A percentile compares a stretch with the other conserved stretches of the same genome.
Evolutionary conservation across 2,888 invertebrate genomes (phyloP).

Genomic region (Aporophyla nigra): DNA sequence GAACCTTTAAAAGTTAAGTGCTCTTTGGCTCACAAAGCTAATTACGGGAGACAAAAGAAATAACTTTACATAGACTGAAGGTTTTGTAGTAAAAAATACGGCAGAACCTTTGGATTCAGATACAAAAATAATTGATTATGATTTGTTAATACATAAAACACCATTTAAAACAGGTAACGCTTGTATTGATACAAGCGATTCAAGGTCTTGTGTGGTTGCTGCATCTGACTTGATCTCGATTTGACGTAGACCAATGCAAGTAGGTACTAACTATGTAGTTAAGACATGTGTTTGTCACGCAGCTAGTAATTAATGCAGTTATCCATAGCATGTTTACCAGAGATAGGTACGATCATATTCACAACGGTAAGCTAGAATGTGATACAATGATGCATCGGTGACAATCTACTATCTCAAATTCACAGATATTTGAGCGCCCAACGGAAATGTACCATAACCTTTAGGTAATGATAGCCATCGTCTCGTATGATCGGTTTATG

Average conservation of each 20-base stretch:
- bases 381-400: slow-evolving; percentile 37
- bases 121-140: slow-evolving; percentile 18
- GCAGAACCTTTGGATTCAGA: slow-evolving; percentile 7
- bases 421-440: slow-evolving; percentile 42
- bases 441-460: slow-evolving; percentile 39
- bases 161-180: slow-evolving; percentile 32
- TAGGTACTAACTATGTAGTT: slow-evolving; percentile 19
- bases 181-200: slow-evolving; percentile 40
- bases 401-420: slow-evolving; percentile 19
- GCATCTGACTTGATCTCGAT: slow-evolving; percentile 48
- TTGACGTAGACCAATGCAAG: slow-evolving; percentile 4
- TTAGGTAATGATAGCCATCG: slow-evolving; percentile 20
- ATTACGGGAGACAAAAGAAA: slow-evolving; percentile 29
- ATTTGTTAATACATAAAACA: slow-evolving; percentile 39
- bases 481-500: slow-evolving; percentile 27
- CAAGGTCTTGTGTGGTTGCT: slow-evolving; percentile 71
- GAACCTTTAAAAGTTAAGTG: slow-evolving; percentile 25
- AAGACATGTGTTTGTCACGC: slow-evolving; percentile 29
- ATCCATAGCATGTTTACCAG: slow-evolving; percentile 34
- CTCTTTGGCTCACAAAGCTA: slow-evolving; percentile 19
- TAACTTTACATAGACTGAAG: slow-evolving; percentile 18
- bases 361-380: slow-evolving; percentile 35
- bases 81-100: slow-evolving; percentile 13
- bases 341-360: slow-evolving; percentile 37
- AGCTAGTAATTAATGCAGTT: slow-evolving; percentile 35